Evolutionary conservation across 2,888 invertebrate genomes (phyloP), one percentile per base, ranked within the genome.

Genomic region (Drosophila rubida): DNA sequence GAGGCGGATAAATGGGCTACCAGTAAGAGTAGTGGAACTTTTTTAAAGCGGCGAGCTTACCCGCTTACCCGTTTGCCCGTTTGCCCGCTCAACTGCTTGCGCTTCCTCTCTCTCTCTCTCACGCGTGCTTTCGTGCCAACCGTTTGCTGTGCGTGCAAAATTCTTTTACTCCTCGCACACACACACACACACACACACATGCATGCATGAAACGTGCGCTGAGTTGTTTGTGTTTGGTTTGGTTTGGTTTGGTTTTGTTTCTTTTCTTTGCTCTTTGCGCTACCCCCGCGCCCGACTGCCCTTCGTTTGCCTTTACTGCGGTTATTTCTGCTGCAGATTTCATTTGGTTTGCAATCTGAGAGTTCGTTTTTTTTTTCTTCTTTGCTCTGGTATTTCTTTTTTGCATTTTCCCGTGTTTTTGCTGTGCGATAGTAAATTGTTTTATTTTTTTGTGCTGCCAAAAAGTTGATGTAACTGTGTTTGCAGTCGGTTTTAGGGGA

Each of bases 251-350:
- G 30, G 48, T 64, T 50, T 45, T 44, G 35, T 48, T 46, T 22
- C 50, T 6, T 27, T 27, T 45, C 7, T 32, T 62, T 55, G 19
- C 49, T 46, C 25, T 39, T 30, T 13, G 6, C 13, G 13, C 13
- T 35, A 13, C 27, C 13, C 25, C 6, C 13, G n/a, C 22, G 19
- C 25, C n/a, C 51, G 27, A 2, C 4, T 9, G 9, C 46, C 30
- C 27, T 30, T 46, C 64, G 45, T 57, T 70, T 71, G 77, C 58
- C 45, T 63, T 75, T 62, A 44, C 65, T 88, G 89, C 68, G 87
- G 84, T 74, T 84, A 69, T 80, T 85, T 75, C 58, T 78, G 72
- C 69, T 78, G 71, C 87, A 87, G 88, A 84, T 88, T 84, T 84
- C 75, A 88, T 84, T 84, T 78, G 78, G 71, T 65, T 82, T 77